A percentile compares a stretch with the other conserved stretches of the same genome.
phyloP scores from a whole-genome alignment of 2,113 vertebrate species.

The Xyrauchen texanus region DNA sequence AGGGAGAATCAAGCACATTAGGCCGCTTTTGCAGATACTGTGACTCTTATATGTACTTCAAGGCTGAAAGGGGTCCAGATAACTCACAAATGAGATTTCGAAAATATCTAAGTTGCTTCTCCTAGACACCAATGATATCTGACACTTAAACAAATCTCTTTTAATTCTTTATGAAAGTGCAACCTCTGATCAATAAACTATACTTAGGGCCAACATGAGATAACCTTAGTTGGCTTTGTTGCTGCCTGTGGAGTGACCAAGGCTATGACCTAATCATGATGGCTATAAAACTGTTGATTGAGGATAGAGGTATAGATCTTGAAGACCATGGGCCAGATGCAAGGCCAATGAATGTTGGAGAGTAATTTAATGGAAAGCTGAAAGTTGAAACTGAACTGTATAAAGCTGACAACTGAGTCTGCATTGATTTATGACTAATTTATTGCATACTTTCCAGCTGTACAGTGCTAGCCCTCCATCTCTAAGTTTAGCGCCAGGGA shows the following conservation, averaged over 20 bases:
- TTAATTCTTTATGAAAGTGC: no score
- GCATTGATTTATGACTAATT: conserved; percentile 41
- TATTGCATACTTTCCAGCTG: conserved; percentile 25
- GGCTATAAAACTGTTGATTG: not conserved
- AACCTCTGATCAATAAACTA: no score
- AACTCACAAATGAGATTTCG: no score
- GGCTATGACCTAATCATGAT: not conserved
- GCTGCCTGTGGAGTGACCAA: not conserved
- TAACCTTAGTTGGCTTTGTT: no score
- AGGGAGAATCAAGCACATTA: not conserved
- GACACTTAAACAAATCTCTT: no score
- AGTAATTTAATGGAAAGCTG: not conserved
- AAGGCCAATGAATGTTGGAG: not conserved
- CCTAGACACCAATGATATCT: no score
- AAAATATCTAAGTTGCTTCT: no score
- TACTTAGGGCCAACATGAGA: no score
- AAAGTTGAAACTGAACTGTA: not conserved
- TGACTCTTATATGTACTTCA: not conserved
- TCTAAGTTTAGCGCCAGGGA: conserved; percentile 33
- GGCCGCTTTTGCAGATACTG: not conserved
- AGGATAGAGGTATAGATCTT: not conserved
- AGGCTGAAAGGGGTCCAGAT: not conserved
- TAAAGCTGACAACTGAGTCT: not conserved
- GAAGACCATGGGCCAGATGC: not conserved
- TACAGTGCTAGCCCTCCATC: conserved; percentile 19